A percentile compares a stretch with the other conserved stretches of the same genome.
phyloP scores from a whole-genome alignment of 1,140 invertebrate genomes.

The Neodiprion fabricii region DNA sequence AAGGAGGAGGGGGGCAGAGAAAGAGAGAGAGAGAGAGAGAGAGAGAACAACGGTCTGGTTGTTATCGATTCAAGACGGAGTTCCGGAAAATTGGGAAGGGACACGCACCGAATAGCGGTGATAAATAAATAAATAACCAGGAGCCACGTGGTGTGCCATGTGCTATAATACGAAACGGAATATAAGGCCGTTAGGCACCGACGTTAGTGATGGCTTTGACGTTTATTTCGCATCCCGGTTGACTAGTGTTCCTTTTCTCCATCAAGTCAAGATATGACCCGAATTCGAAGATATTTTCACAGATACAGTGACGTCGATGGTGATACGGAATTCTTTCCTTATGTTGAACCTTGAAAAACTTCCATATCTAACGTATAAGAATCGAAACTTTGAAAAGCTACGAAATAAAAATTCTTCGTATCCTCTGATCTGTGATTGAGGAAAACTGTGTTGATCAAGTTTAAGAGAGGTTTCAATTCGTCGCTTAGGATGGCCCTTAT shows the following conservation, averaged over 20 bases:
- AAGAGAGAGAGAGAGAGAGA: no score
- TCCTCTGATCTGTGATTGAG: no score
- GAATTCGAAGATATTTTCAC: no score
- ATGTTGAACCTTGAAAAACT: no score
- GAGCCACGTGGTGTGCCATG: conserved; percentile 6
- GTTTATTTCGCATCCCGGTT: not conserved
- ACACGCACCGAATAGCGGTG: conserved; percentile 4
- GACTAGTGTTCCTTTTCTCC: no score
- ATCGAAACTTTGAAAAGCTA: no score
- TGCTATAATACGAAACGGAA: not conserved
- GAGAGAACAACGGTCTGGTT: not conserved
- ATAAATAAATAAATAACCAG: conserved; percentile 5
- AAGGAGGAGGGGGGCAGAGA: no score
- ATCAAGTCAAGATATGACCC: no score
- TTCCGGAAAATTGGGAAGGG: conserved; percentile 5
- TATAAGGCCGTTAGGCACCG: not conserved
- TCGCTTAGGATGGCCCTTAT: conserved; percentile 5
- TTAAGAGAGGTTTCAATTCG: not conserved
- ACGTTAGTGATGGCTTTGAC: not conserved
- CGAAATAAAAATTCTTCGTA: no score
- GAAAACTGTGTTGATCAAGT: not conserved
- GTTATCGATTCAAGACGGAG: conserved; percentile 7
- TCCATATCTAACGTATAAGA: no score
- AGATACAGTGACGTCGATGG: no score
- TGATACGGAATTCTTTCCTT: no score